phyloP scores from a whole-genome alignment of 1,140 invertebrate genomes.

The Bombus confusus region DNA sequence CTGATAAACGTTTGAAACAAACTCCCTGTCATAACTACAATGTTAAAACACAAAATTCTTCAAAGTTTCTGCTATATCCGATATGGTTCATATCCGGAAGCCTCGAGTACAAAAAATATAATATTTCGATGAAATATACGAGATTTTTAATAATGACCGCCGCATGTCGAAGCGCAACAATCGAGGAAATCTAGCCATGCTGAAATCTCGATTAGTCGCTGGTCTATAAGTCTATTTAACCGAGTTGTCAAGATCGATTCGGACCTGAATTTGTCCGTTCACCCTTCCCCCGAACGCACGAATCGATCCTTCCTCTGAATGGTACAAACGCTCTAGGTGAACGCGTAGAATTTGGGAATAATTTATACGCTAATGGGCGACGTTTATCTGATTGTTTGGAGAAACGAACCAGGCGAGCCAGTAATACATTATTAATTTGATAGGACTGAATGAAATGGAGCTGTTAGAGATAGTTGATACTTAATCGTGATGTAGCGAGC shows the following conservation, averaged over 20 bases:
- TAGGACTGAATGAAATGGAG: not conserved
- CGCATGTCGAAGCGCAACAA: not conserved
- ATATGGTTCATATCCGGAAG: no score
- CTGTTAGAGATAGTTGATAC: not conserved
- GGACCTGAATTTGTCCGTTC: not conserved
- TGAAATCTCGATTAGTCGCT: not conserved
- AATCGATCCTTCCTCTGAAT: conserved; percentile 24
- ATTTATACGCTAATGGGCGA: conserved; percentile 27
- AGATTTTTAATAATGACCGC: no score
- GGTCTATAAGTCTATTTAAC: not conserved
- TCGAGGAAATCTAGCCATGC: not conserved
- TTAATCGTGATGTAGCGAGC: not conserved
- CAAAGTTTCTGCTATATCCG: no score
- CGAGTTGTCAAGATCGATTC: not conserved
- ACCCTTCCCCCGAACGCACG: not conserved
- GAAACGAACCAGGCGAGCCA: not conserved
- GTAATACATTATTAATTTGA: conserved; percentile 9
- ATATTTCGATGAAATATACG: no score
- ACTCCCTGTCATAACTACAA: no score
- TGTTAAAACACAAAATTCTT: no score
- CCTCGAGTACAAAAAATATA: no score
- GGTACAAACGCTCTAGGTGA: not conserved
- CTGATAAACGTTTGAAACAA: no score
- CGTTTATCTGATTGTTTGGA: conserved; percentile 38
- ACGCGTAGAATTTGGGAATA: conserved; percentile 27